Evolutionary conservation across 2,797 vertebrate species (phyloP), one percentile per base, ranked within the genome.

Genomic region (Sphenodon punctatus): DNA sequence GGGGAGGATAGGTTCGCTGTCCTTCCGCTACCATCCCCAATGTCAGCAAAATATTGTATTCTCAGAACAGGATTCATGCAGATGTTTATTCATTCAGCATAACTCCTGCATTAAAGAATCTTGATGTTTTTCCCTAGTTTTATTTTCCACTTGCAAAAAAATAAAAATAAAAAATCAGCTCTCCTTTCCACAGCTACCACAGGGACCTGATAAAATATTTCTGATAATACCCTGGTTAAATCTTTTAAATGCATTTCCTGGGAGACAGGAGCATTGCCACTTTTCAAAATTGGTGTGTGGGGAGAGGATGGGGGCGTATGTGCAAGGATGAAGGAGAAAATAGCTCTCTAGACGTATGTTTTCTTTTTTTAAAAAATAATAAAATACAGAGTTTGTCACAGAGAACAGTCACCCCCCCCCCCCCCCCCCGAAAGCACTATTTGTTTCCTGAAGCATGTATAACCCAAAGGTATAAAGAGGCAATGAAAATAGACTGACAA

Each of bases 141-240:
- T 90, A 85, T 90, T 94, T 87, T 90, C 64, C 90, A n/a, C n/a
- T n/a, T n/a, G n/a, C n/a, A n/a, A n/a, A n/a, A n/a, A n/a, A n/a
- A n/a, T n/a, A n/a, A n/a, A n/a, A n/a, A n/a, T n/a, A n/a, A n/a
- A n/a, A n/a, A n/a, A n/a, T 74, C 74, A 89, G 70, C 72, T 79
- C 90, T 87, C 85, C 59, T 66, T 90, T 80, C 67, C 12, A 20
- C 48, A 76, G 95, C 94, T 96, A 27, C 95, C 93, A 95, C 95
- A 94, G 95, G 93, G 95, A 96, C 95, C 85, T 85, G 83, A 63
- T 65, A 74, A 87, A 84, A 82, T 63, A 78, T 84, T 82, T 67
- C 81, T 89, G 86, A 89, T 88, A 76, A 76, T n/a, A n/a, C n/a
- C n/a, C n/a, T n/a, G n/a, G n/a, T n/a, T n/a, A 92, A 91, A 89